A percentile compares a stretch with the other conserved stretches of the same genome.
These are phyloP conservation scores for Eriocheir sinensis DNA, from an alignment of 1,140 invertebrate genomes.

Conservation along the genomic window DNA sequence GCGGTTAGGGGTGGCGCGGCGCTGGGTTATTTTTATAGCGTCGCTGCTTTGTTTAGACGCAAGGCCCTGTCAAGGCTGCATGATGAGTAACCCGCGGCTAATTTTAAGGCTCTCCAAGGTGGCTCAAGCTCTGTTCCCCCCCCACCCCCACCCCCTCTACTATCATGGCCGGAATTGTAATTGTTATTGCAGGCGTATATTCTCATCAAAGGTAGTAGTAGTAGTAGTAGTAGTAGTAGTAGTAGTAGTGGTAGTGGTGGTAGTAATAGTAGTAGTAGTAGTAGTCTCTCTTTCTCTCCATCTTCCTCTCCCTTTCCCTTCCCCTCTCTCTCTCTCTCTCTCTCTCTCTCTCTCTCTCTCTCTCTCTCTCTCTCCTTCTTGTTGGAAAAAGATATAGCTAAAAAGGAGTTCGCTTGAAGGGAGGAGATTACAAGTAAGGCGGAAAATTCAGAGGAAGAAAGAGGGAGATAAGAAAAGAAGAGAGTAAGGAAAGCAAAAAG, in stretches of 20 bases:
- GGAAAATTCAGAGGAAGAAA: neutral
- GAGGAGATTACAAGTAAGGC: neutral
- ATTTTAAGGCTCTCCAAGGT: neutral
- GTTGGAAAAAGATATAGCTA: neutral
- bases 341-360: constrained; percentile 29
- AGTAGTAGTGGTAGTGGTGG: neutral
- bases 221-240: neutral
- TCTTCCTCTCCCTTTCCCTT: no score
- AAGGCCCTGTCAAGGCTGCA: neutral
- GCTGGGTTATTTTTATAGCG: neutral
- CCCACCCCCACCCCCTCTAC: no score
- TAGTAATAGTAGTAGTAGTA: constrained; percentile 51
- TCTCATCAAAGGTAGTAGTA: neutral
- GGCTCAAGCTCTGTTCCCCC: no score
- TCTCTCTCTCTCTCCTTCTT: neutral
- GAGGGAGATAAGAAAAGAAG: neutral
- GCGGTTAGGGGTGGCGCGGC: neutral
- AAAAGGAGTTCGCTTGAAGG: neutral
- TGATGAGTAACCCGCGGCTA: neutral
- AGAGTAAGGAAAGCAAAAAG: neutral
- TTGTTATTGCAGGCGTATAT: no score
- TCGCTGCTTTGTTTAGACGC: neutral
- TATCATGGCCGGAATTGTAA: no score
- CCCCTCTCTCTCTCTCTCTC: constrained; percentile 16
- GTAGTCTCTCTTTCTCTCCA: constrained; percentile 24